Percentiles rank a stretch among this genome's conserved stretches.
phyloP scores from a whole-genome alignment of 1,140 invertebrate genomes.

The Brevipalpus yothersi region DNA sequence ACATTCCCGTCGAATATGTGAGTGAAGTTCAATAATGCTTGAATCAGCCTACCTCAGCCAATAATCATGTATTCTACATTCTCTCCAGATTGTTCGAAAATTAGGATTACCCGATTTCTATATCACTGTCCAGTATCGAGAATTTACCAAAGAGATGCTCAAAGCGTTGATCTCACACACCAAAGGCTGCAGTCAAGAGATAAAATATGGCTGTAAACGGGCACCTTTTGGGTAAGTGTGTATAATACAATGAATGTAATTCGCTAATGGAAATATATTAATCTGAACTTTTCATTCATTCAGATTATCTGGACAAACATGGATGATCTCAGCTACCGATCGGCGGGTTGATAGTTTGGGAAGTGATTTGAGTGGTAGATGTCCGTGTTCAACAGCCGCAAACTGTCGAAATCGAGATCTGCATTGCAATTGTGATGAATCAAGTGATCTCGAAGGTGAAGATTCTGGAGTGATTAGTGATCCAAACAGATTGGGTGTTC shows the following conservation, averaged over 20 bases:
- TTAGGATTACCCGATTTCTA: slow-evolving; percentile 45
- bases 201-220: slow-evolving; percentile 72
- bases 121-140: slow-evolving; percentile 57
- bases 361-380: slow-evolving; percentile 6
- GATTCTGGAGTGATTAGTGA: slow-evolving; percentile 61
- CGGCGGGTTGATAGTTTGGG: slow-evolving; percentile 17
- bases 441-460: slow-evolving; percentile 45
- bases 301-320: slow-evolving; percentile 58
- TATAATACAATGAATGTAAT: too few species aligned
- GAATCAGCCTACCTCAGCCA: not conserved
- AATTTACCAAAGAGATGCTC: slow-evolving; percentile 67
- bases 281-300: not conserved
- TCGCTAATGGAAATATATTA: not conserved
- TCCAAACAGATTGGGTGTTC: slow-evolving; percentile 55
- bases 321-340: slow-evolving; percentile 53
- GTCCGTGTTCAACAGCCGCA: slow-evolving; percentile 31
- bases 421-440: slow-evolving; percentile 57
- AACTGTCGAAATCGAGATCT: slow-evolving; percentile 49
- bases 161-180: slow-evolving; percentile 67
- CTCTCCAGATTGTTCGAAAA: slow-evolving; percentile 38
- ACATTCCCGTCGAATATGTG: slow-evolving; percentile 56
- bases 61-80: not conserved
- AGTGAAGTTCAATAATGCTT: slow-evolving; percentile 3
- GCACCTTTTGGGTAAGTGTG: slow-evolving; percentile 35
- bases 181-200: slow-evolving; percentile 59